phyloP scores from a whole-genome alignment of 1,140 invertebrate species.

The Drosophila gunungcola region DNA sequence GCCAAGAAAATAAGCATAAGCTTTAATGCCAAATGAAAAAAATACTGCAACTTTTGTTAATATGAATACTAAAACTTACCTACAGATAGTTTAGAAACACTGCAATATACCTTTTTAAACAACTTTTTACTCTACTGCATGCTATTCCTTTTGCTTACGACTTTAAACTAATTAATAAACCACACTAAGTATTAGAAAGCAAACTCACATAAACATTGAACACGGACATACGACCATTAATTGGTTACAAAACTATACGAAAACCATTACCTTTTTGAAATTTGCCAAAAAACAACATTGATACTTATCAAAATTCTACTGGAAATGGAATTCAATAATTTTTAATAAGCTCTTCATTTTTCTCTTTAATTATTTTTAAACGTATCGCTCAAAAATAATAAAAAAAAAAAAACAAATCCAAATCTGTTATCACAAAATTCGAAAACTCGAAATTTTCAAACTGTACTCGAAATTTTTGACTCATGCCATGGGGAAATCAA shows the following conservation, averaged over 20 bases:
- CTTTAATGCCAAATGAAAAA: slow-evolving; percentile 10
- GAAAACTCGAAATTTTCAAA: slow-evolving; percentile 56
- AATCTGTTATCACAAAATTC: slow-evolving; percentile 61
- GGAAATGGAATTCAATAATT: slow-evolving; percentile 74
- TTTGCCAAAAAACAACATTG: slow-evolving; percentile 41
- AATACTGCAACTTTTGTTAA: slow-evolving; percentile 10
- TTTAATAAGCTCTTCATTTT: slow-evolving; percentile 82
- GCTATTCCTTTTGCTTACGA: slow-evolving; percentile 66
- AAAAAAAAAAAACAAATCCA: slow-evolving; percentile 45
- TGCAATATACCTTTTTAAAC: slow-evolving; percentile 35
- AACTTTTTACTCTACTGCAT: slow-evolving; percentile 56
- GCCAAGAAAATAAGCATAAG: slow-evolving; percentile 11
- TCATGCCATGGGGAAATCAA: slow-evolving; percentile 66
- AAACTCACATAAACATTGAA: slow-evolving; percentile 18
- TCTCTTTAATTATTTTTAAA: slow-evolving; percentile 82
- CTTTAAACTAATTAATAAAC: slow-evolving; percentile 55
- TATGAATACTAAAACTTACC: slow-evolving; percentile 11
- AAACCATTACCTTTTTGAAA: slow-evolving; percentile 64
- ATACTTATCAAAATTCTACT: slow-evolving; percentile 69
- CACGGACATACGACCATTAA: slow-evolving; percentile 37
- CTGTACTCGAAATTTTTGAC: slow-evolving; percentile 73
- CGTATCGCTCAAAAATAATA: slow-evolving; percentile 75
- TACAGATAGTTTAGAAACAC: slow-evolving; percentile 41
- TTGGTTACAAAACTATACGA: slow-evolving; percentile 31
- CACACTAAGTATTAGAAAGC: slow-evolving; percentile 56